phyloP scores from a whole-genome alignment of 1,140 invertebrate genomes.

The Trinorchestia longiramus region DNA sequence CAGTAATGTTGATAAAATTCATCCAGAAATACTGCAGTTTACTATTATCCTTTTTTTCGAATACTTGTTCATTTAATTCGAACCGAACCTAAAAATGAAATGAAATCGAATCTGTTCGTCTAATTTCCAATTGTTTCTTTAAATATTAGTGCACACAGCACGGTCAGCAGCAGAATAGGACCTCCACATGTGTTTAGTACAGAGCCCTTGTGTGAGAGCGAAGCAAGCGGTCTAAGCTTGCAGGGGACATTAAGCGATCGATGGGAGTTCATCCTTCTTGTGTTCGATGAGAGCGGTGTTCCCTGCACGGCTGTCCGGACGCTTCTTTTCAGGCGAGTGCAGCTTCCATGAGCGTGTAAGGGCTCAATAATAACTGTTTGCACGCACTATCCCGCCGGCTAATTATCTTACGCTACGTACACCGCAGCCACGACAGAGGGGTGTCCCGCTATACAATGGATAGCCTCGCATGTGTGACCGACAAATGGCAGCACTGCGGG shows the following conservation, averaged over 20 bases:
- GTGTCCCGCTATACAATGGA: neutral
- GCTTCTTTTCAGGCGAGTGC: slow-evolving; percentile 19
- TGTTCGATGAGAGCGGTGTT: slow-evolving; percentile 26
- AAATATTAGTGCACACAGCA: neutral
- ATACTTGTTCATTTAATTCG: too few species aligned
- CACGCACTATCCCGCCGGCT: slow-evolving; percentile 41
- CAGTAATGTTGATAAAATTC: too few species aligned
- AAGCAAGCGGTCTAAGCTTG: neutral
- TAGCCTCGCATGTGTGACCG: neutral
- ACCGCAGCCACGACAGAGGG: slow-evolving; percentile 21
- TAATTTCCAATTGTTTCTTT: neutral
- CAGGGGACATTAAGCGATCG: slow-evolving; percentile 5
- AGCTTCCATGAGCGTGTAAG: slow-evolving; percentile 45
- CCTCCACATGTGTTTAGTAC: neutral
- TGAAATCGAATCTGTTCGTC: neutral
- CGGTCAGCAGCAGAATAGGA: neutral
- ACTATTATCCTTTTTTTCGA: too few species aligned
- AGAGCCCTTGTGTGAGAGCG: neutral
- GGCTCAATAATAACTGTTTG: slow-evolving; percentile 54
- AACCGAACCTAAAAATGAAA: too few species aligned
- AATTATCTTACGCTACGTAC: slow-evolving; percentile 27
- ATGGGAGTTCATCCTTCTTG: neutral
- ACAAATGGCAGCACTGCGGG: slow-evolving; percentile 37
- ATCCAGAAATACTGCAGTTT: too few species aligned
- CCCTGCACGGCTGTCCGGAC: neutral